phyloP scores from a whole-genome alignment of 2,888 invertebrate species.

The Sesia bembeciformis region DNA sequence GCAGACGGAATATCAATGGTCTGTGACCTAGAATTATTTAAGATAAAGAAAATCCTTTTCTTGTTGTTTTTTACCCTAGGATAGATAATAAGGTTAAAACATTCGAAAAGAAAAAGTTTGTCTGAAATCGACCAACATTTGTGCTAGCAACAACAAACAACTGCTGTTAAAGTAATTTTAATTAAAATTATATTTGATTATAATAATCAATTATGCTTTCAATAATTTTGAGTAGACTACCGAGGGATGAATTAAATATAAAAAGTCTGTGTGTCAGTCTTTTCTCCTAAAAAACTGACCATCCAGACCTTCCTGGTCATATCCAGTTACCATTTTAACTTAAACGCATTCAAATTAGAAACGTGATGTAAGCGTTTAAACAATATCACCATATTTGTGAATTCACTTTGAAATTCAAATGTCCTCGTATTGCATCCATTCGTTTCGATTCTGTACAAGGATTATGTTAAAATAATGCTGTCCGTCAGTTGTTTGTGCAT shows the following conservation, averaged over 20 bases:
- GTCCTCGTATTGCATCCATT: conserved; percentile 58
- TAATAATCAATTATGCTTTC: too few relatives aligned
- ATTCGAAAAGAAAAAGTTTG: too few relatives aligned
- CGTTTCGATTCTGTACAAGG: conserved; percentile 62
- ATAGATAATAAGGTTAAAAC: too few relatives aligned
- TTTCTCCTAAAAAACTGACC: not conserved
- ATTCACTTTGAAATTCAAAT: conserved; percentile 68
- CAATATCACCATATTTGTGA: conserved; percentile 51
- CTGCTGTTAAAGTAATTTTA: too few relatives aligned
- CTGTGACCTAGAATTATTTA: conserved; percentile 66
- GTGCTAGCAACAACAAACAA: too few relatives aligned
- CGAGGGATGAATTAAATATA: too few relatives aligned
- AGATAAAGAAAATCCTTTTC: conserved; percentile 8
- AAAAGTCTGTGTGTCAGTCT: too few relatives aligned
- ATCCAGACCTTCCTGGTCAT: not conserved
- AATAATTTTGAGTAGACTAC: too few relatives aligned
- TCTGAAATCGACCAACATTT: too few relatives aligned
- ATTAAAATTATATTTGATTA: too few relatives aligned
- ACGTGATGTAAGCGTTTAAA: conserved; percentile 50
- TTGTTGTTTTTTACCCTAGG: too few relatives aligned
- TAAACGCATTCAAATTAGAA: conserved; percentile 43
- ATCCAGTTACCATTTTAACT: conserved; percentile 2
- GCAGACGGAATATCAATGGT: conserved; percentile 63
- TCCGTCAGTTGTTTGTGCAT: conserved; percentile 68
- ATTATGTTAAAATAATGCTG: conserved; percentile 71